A percentile compares a stretch with the other conserved stretches of the same genome.
phyloP scores from a whole-genome alignment of 2,113 vertebrate species.

The Sander vitreus region DNA sequence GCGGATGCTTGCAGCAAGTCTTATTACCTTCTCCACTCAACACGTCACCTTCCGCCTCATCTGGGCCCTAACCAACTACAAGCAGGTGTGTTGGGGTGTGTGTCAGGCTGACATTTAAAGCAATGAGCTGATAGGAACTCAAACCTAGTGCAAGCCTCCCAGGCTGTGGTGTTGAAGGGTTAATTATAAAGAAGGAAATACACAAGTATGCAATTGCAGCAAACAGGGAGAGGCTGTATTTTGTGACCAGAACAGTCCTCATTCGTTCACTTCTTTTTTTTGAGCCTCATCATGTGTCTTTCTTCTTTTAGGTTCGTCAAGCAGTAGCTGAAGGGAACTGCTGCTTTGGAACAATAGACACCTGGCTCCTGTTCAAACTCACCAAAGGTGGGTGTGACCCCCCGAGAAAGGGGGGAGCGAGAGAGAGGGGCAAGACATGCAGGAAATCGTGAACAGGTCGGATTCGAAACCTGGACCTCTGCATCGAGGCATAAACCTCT shows the following conservation, averaged over 20 bases:
- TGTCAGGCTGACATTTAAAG: neutral
- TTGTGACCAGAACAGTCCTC: neutral
- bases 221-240: neutral
- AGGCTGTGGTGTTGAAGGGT: neutral
- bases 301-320: slow-evolving; percentile 83
- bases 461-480: no score
- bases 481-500: no score
- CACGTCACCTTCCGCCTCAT: slow-evolving; percentile 90
- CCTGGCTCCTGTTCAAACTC: slow-evolving; percentile 94
- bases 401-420: no score
- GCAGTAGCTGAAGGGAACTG: slow-evolving; percentile 89
- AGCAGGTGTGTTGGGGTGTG: slow-evolving; percentile 83
- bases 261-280: neutral
- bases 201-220: no score
- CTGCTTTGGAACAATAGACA: slow-evolving; percentile 96
- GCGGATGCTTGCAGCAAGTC: slow-evolving; percentile 86
- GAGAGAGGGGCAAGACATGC: no score
- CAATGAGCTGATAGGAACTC: neutral
- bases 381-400: slow-evolving; percentile 88
- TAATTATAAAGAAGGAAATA: neutral
- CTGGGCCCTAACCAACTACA: slow-evolving; percentile 89
- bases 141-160: neutral
- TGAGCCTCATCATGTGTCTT: slow-evolving; percentile 12
- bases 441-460: no score
- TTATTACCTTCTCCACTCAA: slow-evolving; percentile 90